Conservation (phyloP, 2,888 invertebrate genomes). For the Stegophylla sp. region DNA sequence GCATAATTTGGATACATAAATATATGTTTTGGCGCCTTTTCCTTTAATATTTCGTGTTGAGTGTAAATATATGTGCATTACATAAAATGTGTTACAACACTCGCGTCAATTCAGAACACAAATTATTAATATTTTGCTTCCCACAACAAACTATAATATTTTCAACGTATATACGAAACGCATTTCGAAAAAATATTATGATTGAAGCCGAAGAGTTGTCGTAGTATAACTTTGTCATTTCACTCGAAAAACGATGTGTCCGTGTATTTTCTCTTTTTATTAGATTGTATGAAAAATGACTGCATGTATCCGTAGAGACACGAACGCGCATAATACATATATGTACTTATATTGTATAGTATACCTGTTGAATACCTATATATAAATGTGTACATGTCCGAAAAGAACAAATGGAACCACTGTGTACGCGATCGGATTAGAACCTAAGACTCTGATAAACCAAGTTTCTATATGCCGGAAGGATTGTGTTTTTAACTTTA, state of each 20-base stretch:
- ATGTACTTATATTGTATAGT: neutral
- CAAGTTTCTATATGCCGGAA: constrained; percentile 26
- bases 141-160: too few species aligned
- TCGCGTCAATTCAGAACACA: too few species aligned
- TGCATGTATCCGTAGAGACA: neutral
- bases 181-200: too few species aligned
- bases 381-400: neutral
- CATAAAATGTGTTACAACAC: too few species aligned
- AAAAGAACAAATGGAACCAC: constrained; percentile 6
- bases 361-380: neutral
- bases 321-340: neutral
- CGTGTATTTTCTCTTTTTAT: constrained; percentile 19
- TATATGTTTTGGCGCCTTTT: too few species aligned
- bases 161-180: too few species aligned
- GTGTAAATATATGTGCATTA: too few species aligned
- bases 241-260: neutral
- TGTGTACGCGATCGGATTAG: too few species aligned
- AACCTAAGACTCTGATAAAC: neutral
- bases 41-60: too few species aligned
- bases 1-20: too few species aligned
- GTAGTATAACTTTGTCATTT: neutral
- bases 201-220: neutral
- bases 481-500: constrained; percentile 4
- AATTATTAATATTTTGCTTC: too few species aligned
- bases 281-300: constrained; percentile 10